Conservation (phyloP, 2,113 vertebrate species). For the cat (Felis catus) region F.catus_Fca126_mat1.0 CM031420.1:61835501-61836000, state of each 20-base stretch:
- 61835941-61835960: not conserved
- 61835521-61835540: slow-evolving; percentile 57
- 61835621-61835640: not conserved
- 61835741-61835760: not conserved
- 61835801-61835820: not conserved
- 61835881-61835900: not conserved
- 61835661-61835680: not conserved
- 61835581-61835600: not conserved
- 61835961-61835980: not conserved
- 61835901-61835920: not conserved
- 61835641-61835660: not conserved
- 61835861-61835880: not conserved
- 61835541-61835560: slow-evolving; percentile 73
- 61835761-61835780: not conserved
- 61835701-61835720: not conserved
- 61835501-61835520: slow-evolving; percentile 68
- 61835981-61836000: not conserved
- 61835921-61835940: not conserved
- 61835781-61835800: not conserved
- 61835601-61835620: not conserved
- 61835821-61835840: not conserved
- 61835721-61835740: not conserved
- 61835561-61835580: slow-evolving; percentile 59
- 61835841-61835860: not conserved
- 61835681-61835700: not conserved